Conservation (phyloP, 2,797 vertebrate species). For the Anabacerthia variegaticeps region DNA sequence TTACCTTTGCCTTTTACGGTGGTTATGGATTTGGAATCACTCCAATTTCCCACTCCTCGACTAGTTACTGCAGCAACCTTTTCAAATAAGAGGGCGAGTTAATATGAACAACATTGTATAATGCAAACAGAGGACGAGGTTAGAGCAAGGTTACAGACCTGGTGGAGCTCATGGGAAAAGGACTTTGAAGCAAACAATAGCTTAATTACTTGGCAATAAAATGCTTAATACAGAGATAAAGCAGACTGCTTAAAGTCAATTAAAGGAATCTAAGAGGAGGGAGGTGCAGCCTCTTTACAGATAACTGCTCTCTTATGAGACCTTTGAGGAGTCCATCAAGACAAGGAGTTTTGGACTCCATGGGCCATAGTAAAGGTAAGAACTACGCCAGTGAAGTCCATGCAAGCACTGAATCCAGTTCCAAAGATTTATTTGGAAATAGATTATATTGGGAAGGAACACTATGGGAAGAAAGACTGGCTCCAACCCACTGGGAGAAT, state of each 20-base stretch:
- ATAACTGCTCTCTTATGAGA: background rate
- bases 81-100: slow-evolving; percentile 52
- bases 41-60: slow-evolving; percentile 93
- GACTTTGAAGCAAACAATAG: slow-evolving; percentile 1
- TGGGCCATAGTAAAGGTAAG: accelerated
- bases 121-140: background rate
- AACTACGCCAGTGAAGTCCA: accelerated
- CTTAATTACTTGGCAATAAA: slow-evolving; percentile 43
- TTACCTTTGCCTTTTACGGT: slow-evolving; percentile 86
- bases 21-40: slow-evolving; percentile 88
- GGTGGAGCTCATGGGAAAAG: background rate
- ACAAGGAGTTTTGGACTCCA: background rate
- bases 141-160: background rate
- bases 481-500: background rate
- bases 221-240: slow-evolving; percentile 38
- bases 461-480: background rate
- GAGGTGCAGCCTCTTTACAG: background rate
- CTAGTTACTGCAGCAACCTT: slow-evolving; percentile 96
- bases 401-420: accelerated
- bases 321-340: background rate
- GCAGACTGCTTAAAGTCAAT: slow-evolving; percentile 27
- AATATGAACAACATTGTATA: background rate
- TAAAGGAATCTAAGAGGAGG: background rate
- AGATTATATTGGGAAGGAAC: background rate
- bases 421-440: background rate